Percentiles rank a stretch among this genome's conserved stretches.
phyloP scores from a whole-genome alignment of 2,113 vertebrate species.

The Piprites chloris region DNA sequence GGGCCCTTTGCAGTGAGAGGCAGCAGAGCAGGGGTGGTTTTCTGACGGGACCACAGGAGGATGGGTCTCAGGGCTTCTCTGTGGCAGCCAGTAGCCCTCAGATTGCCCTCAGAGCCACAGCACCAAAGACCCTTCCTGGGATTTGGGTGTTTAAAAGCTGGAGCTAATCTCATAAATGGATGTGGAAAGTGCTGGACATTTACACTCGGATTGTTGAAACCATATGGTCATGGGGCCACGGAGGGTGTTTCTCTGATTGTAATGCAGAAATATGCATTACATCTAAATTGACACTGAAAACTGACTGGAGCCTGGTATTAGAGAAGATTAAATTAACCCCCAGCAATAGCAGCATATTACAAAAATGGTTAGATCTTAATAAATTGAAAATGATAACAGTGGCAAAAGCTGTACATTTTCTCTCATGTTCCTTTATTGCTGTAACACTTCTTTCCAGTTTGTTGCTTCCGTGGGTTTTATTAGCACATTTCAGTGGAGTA shows the following conservation, averaged over 20 bases:
- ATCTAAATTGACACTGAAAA: slow-evolving; percentile 58
- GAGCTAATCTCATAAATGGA: slow-evolving; percentile 37
- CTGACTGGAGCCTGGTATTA: slow-evolving; percentile 52
- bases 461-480: slow-evolving; percentile 65
- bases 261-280: slow-evolving; percentile 35
- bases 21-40: background rate
- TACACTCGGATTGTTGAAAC: slow-evolving; percentile 18
- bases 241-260: slow-evolving; percentile 29
- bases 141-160: slow-evolving; percentile 10
- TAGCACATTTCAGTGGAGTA: slow-evolving; percentile 60
- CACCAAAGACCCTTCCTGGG: background rate
- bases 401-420: slow-evolving; percentile 52
- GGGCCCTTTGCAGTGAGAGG: background rate
- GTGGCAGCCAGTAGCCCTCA: background rate
- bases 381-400: slow-evolving; percentile 67
- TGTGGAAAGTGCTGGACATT: slow-evolving; percentile 21
- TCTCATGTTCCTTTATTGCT: slow-evolving; percentile 67
- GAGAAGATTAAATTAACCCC: slow-evolving; percentile 72
- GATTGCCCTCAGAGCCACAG: background rate
- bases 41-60: background rate
- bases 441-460: slow-evolving; percentile 60
- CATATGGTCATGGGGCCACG: slow-evolving; percentile 44
- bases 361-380: slow-evolving; percentile 68
- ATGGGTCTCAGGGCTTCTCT: background rate
- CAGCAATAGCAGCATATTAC: slow-evolving; percentile 58